Evolutionary conservation across 2,797 vertebrate genomes (phyloP).

Genomic region (Balearica regulorum): DNA sequence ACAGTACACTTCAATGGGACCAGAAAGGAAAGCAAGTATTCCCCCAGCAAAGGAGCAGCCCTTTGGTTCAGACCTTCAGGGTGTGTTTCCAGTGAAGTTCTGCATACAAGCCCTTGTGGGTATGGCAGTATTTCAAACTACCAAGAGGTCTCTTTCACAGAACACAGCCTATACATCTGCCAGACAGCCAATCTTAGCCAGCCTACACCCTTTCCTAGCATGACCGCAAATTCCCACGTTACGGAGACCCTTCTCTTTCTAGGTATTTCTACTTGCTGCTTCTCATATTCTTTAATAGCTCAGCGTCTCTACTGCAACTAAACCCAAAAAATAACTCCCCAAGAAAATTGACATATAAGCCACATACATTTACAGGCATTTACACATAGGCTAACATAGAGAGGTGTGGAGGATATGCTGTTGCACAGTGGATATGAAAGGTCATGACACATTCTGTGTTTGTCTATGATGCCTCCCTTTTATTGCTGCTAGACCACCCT

Average conservation of each 20-base stretch:
- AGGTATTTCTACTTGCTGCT: background rate
- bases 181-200: background rate
- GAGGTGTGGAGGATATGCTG: background rate
- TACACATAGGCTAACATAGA: rapidly evolving
- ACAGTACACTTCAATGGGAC: background rate
- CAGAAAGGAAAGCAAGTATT: background rate
- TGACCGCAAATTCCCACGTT: rapidly evolving
- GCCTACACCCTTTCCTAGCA: background rate
- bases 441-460: background rate
- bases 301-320: background rate
- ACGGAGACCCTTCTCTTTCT: background rate
- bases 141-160: background rate
- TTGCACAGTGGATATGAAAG: background rate
- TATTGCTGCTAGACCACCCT: background rate
- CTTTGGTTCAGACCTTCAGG: background rate
- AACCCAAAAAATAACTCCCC: background rate
- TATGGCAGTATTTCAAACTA: background rate
- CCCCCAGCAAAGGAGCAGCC: background rate
- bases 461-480: background rate
- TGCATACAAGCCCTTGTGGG: background rate
- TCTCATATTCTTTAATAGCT: background rate
- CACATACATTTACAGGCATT: background rate
- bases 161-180: background rate
- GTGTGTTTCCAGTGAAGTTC: background rate
- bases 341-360: background rate